Evolutionary conservation across 1,140 invertebrate species (phyloP).

Genomic region (Drosophila lacteicornis): DNA sequence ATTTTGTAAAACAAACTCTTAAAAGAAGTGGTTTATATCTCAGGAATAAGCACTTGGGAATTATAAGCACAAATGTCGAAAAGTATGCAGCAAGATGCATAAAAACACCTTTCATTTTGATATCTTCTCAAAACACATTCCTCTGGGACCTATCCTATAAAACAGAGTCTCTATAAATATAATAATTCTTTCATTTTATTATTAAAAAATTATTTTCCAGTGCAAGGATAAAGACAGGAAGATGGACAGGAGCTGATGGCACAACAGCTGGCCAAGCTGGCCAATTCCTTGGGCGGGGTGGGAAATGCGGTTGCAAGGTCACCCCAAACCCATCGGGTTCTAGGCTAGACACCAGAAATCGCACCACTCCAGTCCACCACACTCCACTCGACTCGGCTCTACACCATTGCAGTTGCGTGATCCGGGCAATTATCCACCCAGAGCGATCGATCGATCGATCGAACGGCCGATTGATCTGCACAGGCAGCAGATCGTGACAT

Average conservation of each 20-base stretch:
- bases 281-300: slow-evolving; percentile 44
- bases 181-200: no score
- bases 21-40: background rate
- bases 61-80: background rate
- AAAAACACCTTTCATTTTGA: no score
- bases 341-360: slow-evolving; percentile 29
- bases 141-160: no score
- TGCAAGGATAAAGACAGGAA: slow-evolving; percentile 8
- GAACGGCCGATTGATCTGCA: slow-evolving; percentile 70
- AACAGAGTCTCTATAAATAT: no score
- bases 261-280: slow-evolving; percentile 42
- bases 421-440: slow-evolving; percentile 64
- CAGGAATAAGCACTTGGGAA: background rate
- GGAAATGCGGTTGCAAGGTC: slow-evolving; percentile 72
- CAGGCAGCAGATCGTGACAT: slow-evolving; percentile 75
- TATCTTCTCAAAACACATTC: no score
- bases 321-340: slow-evolving; percentile 24
- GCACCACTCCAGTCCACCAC: slow-evolving; percentile 4
- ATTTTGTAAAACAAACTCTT: background rate
- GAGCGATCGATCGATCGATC: slow-evolving; percentile 51
- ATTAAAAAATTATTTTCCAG: background rate
- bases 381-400: slow-evolving; percentile 8
- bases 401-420: slow-evolving; percentile 60
- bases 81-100: no score
- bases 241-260: slow-evolving; percentile 15